phyloP scores from a whole-genome alignment of 2,797 vertebrate genomes.

The Pseudotriccus pelzelni region DNA sequence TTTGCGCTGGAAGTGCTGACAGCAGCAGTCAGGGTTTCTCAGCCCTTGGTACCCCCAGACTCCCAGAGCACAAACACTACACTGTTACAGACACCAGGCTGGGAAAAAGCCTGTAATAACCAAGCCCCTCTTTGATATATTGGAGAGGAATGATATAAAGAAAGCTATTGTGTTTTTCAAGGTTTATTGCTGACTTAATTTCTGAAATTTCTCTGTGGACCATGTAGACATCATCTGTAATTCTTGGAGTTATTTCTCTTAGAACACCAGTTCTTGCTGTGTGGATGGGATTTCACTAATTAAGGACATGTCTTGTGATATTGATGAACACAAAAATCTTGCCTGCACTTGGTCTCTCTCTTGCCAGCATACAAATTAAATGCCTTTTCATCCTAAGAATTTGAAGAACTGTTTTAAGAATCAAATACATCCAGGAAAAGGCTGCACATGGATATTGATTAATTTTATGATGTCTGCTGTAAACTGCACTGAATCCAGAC shows the following conservation, averaged over 20 bases:
- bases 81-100: background rate
- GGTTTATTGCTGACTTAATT: background rate
- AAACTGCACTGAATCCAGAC: background rate
- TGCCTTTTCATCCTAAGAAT: constrained; percentile 43
- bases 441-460: background rate
- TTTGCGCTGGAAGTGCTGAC: background rate
- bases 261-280: background rate
- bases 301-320: background rate
- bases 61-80: background rate
- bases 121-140: background rate
- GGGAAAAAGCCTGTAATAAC: background rate
- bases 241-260: background rate
- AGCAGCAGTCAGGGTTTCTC: background rate
- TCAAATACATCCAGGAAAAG: background rate
- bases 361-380: constrained; percentile 44
- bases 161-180: background rate
- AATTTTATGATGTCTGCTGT: background rate
- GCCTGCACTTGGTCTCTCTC: background rate
- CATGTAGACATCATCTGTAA: background rate
- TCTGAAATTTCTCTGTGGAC: background rate
- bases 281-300: background rate
- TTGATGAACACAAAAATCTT: background rate
- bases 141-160: background rate
- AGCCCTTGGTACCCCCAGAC: background rate
- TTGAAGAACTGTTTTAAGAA: constrained; percentile 15